These are phyloP conservation scores for Salvator merianae DNA, from an alignment of 2,113 vertebrate species.

Conservation along the genomic window DNA sequence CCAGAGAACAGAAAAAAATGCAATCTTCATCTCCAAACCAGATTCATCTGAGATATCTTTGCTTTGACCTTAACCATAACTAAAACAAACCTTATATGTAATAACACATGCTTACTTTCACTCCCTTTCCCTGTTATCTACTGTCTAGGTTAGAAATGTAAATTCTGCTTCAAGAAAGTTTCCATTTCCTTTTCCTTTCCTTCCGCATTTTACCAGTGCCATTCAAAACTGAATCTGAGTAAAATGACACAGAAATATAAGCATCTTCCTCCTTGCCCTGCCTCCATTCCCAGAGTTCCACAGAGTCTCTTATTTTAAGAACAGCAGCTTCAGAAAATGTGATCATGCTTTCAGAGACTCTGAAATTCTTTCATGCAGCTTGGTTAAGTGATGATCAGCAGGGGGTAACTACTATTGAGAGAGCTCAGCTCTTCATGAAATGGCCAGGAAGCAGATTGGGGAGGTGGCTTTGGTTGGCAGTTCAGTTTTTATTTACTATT, in stretches of 20 bases:
- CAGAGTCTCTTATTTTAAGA: not conserved
- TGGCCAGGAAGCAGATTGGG: not conserved
- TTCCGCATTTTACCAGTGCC: conserved; percentile 4
- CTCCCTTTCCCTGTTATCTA: not conserved
- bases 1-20: not conserved
- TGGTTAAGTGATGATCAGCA: too few species aligned
- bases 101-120: not conserved
- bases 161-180: not conserved
- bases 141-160: not conserved
- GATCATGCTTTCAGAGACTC: not conserved
- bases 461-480: too few species aligned
- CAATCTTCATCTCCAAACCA: not conserved
- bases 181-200: not conserved
- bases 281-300: too few species aligned
- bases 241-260: not conserved
- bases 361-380: not conserved
- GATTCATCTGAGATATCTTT: not conserved
- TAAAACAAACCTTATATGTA: not conserved
- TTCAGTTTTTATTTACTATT: too few species aligned
- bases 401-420: not conserved
- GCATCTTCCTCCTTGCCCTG: not conserved
- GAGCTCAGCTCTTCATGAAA: not conserved
- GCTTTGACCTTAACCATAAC: not conserved
- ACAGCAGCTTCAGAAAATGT: not conserved
- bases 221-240: not conserved